These are phyloP conservation scores for Psilopsiagon aurifrons DNA, from an alignment of 2,113 vertebrate species.

Conservation along the genomic window DNA sequence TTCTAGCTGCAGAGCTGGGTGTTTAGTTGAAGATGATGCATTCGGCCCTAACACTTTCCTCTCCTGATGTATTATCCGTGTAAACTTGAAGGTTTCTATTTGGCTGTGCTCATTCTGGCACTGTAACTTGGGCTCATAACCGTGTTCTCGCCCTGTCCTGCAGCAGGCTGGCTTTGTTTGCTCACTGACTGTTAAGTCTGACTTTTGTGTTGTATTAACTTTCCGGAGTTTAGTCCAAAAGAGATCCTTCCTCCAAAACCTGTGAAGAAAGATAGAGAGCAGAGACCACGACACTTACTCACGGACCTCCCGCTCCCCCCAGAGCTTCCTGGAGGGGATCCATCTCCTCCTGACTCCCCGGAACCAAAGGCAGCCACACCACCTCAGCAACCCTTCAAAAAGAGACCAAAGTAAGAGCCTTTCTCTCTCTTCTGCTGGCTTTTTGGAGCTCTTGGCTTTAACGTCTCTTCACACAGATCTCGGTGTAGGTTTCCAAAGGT, in stretches of 20 bases:
- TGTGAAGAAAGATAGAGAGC: slow-evolving; percentile 89
- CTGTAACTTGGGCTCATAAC: background rate
- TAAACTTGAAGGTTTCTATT: background rate
- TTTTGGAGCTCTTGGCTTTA: background rate
- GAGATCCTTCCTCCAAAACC: slow-evolving; percentile 86
- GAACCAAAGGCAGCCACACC: slow-evolving; percentile 84
- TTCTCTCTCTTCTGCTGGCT: background rate
- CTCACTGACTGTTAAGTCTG: background rate
- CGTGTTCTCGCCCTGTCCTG: fast-evolving
- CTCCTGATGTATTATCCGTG: fast-evolving
- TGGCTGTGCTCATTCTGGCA: background rate
- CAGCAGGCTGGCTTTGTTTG: background rate
- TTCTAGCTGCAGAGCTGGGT: background rate
- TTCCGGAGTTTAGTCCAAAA: slow-evolving; percentile 86
- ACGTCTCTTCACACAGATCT: background rate
- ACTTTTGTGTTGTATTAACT: slow-evolving; percentile 45
- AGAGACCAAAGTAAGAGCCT: slow-evolving; percentile 94
- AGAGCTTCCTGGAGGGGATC: slow-evolving; percentile 86
- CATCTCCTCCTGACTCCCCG: slow-evolving; percentile 91
- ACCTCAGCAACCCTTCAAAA: slow-evolving; percentile 88
- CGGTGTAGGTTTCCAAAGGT: background rate
- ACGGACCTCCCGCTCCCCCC: slow-evolving; percentile 95
- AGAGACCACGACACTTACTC: slow-evolving; percentile 88
- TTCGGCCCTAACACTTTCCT: background rate
- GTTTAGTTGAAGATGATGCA: fast-evolving